A percentile compares a stretch with the other conserved stretches of the same genome.
Conservation (phyloP, 2,888 invertebrate genomes). For the Fragum whitleyi region DNA sequence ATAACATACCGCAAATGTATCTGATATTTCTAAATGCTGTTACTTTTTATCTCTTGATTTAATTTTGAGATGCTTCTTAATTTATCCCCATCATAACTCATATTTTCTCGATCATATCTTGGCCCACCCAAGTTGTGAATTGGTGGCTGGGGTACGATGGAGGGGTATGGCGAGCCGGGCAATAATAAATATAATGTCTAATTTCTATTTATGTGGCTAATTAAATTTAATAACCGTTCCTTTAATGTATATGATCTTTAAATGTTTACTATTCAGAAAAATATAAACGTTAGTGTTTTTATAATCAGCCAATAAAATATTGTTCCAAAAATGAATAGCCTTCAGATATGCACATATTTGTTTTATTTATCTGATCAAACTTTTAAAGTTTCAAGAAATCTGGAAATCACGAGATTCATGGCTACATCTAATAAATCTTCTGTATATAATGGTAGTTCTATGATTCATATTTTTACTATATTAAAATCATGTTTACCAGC, state of each 20-base stretch:
- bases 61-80: slow-evolving; percentile 66
- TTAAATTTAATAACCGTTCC: slow-evolving; percentile 55
- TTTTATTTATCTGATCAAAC: neutral
- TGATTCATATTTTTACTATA: no score
- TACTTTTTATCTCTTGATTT: slow-evolving; percentile 65
- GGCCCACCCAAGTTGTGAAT: slow-evolving; percentile 64
- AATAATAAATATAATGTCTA: slow-evolving; percentile 46
- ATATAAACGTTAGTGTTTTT: neutral
- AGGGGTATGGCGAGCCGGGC: slow-evolving; percentile 29
- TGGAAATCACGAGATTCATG: no score
- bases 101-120: slow-evolving; percentile 66
- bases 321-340: slow-evolving; percentile 5
- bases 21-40: slow-evolving; percentile 59
- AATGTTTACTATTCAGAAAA: slow-evolving; percentile 1
- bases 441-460: no score
- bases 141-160: slow-evolving; percentile 34
- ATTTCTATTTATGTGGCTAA: slow-evolving; percentile 52
- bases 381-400: no score
- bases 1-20: slow-evolving; percentile 52
- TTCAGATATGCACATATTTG: neutral
- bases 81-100: slow-evolving; percentile 64
- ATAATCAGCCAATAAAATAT: neutral
- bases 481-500: no score
- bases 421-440: no score
- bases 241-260: slow-evolving; percentile 28